A percentile compares a stretch with the other conserved stretches of the same genome.
These are phyloP conservation scores for Sterna hirundo DNA, from an alignment of 2,113 vertebrate species.

Conservation along the genomic window DNA sequence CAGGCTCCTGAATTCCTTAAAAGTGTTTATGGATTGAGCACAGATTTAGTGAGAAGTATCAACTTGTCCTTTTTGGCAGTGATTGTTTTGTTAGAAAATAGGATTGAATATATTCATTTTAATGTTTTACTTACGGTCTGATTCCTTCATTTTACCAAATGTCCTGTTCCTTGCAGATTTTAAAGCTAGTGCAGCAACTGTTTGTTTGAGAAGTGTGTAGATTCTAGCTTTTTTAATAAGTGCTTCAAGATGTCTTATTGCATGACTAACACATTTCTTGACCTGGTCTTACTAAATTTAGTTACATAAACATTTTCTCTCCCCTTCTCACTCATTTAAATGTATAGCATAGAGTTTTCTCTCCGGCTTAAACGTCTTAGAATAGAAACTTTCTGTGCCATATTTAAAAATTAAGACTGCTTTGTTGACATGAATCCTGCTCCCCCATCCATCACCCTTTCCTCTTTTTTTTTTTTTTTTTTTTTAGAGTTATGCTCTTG, in stretches of 20 bases:
- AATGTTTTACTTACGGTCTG: not conserved
- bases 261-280: not conserved
- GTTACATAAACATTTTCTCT: not conserved
- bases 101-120: constrained; percentile 2
- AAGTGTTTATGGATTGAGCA: constrained; percentile 4
- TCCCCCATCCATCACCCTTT: not conserved
- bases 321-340: not conserved
- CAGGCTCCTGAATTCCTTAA: not conserved
- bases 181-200: not conserved
- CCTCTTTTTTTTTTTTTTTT: not conserved
- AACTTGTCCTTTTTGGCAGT: not conserved
- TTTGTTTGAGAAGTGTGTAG: not conserved
- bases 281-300: not conserved
- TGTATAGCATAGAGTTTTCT: not conserved
- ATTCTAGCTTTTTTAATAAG: not conserved
- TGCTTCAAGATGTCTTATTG: not conserved
- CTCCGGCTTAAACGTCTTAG: not conserved
- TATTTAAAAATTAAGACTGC: not conserved
- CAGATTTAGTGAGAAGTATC: not conserved
- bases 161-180: not conserved
- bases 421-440: not conserved
- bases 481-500: not conserved
- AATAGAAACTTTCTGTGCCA: not conserved
- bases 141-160: constrained; percentile 13
- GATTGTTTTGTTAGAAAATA: constrained; percentile 12